Evolutionary conservation across 2,888 invertebrate genomes (phyloP).

Genomic region (Malthinus seriepunctatus): DNA sequence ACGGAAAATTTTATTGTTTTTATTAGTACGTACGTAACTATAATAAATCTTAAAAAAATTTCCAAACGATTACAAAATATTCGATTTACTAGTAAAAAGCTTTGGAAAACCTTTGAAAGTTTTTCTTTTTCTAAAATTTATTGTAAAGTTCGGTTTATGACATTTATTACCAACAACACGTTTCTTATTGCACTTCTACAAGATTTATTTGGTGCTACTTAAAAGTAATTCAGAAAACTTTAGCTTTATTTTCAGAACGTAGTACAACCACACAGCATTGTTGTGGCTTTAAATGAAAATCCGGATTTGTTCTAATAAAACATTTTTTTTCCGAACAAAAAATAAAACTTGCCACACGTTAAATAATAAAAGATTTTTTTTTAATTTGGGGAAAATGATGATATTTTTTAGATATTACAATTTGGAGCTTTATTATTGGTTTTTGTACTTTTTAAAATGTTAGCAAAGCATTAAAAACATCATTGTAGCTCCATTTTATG

Average conservation of each 20-base stretch:
- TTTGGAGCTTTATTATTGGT: too few species aligned
- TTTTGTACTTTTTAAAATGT: too few species aligned
- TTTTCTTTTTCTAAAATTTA: background rate
- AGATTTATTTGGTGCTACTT: slow-evolving; percentile 5
- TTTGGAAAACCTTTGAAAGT: background rate
- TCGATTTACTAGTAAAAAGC: background rate
- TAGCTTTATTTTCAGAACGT: background rate
- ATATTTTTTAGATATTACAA: background rate
- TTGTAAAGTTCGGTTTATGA: slow-evolving; percentile 1
- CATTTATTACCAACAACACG: slow-evolving; percentile 7
- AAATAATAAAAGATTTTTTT: background rate
- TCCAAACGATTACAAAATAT: too few species aligned
- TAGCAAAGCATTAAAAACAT: too few species aligned
- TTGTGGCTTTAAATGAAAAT: slow-evolving; percentile 2
- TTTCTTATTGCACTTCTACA: slow-evolving; percentile 3
- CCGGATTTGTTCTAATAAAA: background rate
- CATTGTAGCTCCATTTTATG: too few species aligned
- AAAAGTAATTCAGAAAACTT: background rate
- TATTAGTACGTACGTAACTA: background rate
- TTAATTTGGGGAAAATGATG: background rate
- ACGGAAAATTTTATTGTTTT: slow-evolving; percentile 15
- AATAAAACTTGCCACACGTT: background rate
- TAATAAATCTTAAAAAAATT: too few species aligned
- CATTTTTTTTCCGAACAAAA: background rate
- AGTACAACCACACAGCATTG: background rate